A percentile compares a stretch with the other conserved stretches of the same genome.
Conservation (phyloP, 1,140 invertebrate species). For the Bombus waltoni region DNA sequence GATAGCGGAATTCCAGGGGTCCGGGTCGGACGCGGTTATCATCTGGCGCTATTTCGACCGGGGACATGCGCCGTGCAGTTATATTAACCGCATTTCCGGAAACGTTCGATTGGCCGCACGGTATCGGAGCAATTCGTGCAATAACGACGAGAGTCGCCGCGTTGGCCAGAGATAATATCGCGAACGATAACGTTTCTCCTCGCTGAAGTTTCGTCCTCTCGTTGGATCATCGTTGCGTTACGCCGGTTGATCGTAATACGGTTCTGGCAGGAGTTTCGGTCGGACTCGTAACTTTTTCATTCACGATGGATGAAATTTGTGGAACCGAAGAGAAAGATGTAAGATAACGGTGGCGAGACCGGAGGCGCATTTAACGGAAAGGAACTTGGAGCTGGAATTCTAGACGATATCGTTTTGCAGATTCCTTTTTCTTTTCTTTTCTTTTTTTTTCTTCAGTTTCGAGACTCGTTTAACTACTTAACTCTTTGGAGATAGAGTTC, state of each 20-base stretch:
- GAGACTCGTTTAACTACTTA: not conserved
- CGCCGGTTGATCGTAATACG: no score
- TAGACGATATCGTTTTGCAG: no score
- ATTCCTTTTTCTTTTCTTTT: not conserved
- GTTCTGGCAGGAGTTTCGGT: not conserved
- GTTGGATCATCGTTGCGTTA: no score
- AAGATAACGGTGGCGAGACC: no score
- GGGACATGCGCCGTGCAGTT: constrained; percentile 28
- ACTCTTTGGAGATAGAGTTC: no score
- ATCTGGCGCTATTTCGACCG: constrained; percentile 3
- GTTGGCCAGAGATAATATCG: not conserved
- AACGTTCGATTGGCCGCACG: constrained; percentile 22
- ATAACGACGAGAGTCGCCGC: not conserved
- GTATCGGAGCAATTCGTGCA: constrained; percentile 23
- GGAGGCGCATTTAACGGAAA: not conserved
- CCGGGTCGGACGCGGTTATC: constrained; percentile 13
- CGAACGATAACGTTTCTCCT: not conserved
- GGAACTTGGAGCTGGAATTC: not conserved
- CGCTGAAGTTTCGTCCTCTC: not conserved
- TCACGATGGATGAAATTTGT: not conserved
- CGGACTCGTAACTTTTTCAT: not conserved
- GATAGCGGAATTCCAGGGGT: constrained; percentile 28
- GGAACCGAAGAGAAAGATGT: not conserved
- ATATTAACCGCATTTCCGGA: constrained; percentile 53
- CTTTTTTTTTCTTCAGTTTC: not conserved